Evolutionary conservation across 2,113 vertebrate genomes (phyloP), one percentile per base, ranked within the genome.

Genomic region (Tychaedon coryphoeus): DNA sequence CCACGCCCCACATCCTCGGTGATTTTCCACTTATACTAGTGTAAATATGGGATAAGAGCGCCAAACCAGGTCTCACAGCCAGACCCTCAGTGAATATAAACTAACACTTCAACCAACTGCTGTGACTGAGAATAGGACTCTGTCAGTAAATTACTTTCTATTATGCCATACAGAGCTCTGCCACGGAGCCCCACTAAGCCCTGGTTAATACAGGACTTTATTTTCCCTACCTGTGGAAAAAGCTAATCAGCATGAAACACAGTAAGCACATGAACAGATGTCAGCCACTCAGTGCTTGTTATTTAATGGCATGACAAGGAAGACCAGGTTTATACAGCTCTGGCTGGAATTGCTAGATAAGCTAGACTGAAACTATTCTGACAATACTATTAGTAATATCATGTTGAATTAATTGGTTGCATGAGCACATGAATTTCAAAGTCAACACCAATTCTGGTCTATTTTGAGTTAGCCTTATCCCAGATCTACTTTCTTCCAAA

Each of bases 181-280:
- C 43, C 54, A 57, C 45, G 61, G 51, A 79, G 31, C 10, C 36
- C 64, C 36, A 17, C 56, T 64, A 74, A 91, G 40, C 34, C 60
- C 25, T 67, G 67, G 74, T 66, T 90, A 90, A 88, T 62, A 54
- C 3, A 8, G 51, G 86, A 58, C 65, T 84, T 57, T 61, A 62
- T 91, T 89, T 88, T 70, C 73, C 45, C 33, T 76, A 65, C 57
- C 71, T 85, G 50, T 76, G 66, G 74, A 69, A 95, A 81, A 87
- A 85, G 15, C 36, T 85, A 76, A 71, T 82, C 73, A 72, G 77
- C 36, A 70, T 8, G 48, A 89, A 85, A 36, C 40, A 92, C 2
- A 0, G 53, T 40, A 71, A 77, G 61, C 23, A 57, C 5, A 71
- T 0, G 0, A 69, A 67, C 1, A 8, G 62, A 71, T 8, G 4